These are phyloP conservation scores for Choloepus hoffmanni DNA, from an alignment of 2,113 vertebrate species.

Conservation along the genomic window DNA sequence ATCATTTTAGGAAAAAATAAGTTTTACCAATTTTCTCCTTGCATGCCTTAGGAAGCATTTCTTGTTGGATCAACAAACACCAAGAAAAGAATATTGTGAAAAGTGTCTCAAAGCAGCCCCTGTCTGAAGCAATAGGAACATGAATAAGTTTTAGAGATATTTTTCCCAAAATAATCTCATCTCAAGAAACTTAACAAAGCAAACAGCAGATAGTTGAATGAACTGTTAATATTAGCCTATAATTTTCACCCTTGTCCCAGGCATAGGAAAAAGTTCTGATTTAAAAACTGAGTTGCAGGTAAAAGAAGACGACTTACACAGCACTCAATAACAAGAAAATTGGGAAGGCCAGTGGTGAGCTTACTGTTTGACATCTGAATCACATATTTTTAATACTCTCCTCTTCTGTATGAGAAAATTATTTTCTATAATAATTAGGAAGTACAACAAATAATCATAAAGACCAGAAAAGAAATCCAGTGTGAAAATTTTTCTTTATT, in stretches of 20 bases:
- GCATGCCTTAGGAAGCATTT: background rate
- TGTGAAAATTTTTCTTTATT: background rate
- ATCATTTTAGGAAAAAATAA: background rate
- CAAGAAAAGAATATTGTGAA: background rate
- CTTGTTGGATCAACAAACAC: background rate
- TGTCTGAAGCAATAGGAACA: background rate
- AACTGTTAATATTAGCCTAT: conserved; percentile 53
- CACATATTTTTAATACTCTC: background rate
- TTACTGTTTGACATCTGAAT: background rate
- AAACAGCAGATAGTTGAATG: background rate
- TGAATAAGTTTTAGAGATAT: background rate
- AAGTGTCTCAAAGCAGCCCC: background rate
- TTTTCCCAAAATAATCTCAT: too few species aligned
- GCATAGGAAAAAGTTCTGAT: background rate
- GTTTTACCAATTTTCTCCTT: background rate
- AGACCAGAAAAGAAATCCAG: background rate
- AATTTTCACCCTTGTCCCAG: background rate
- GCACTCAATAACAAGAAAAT: background rate
- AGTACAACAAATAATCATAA: background rate
- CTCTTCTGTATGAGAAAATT: background rate
- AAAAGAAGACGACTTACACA: background rate
- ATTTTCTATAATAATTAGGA: background rate
- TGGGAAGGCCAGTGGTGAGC: background rate
- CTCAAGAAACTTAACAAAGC: conserved; percentile 46
- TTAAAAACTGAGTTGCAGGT: background rate